These are phyloP conservation scores for Ctenopoma kingsleyae DNA, from an alignment of 2,797 vertebrate genomes.

Conservation along the genomic window DNA sequence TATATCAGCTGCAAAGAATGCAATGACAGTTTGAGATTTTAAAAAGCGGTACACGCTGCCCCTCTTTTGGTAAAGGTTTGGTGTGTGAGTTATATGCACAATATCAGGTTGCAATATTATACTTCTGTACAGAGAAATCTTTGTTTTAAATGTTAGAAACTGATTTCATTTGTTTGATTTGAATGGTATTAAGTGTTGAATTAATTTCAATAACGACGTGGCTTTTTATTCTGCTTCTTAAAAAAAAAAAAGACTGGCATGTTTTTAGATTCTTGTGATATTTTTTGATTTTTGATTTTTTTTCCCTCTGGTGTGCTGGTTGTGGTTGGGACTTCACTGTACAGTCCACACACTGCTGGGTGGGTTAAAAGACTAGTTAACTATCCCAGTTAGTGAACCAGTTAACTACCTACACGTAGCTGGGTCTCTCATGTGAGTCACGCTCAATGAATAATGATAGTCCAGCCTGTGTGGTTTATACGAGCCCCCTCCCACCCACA, in stretches of 20 bases:
- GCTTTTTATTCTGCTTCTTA: slow-evolving; percentile 77
- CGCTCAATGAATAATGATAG: slow-evolving; percentile 71
- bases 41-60: slow-evolving; percentile 63
- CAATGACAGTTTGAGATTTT: slow-evolving; percentile 55
- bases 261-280: slow-evolving; percentile 76
- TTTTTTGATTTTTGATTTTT: slow-evolving; percentile 36
- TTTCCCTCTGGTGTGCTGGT: slow-evolving; percentile 55
- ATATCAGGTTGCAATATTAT: slow-evolving; percentile 90
- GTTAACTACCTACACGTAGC: slow-evolving; percentile 51
- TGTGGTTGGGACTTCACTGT: slow-evolving; percentile 74
- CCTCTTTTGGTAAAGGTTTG: slow-evolving; percentile 71
- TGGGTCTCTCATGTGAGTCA: slow-evolving; percentile 63
- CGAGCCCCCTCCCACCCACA: slow-evolving; percentile 63
- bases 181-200: slow-evolving; percentile 76
- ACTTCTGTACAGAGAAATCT: slow-evolving; percentile 81
- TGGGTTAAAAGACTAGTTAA: slow-evolving; percentile 56
- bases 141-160: slow-evolving; percentile 77
- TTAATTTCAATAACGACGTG: slow-evolving; percentile 76
- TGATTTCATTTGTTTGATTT: slow-evolving; percentile 79
- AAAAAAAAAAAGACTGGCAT: slow-evolving; percentile 73
- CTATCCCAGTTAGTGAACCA: slow-evolving; percentile 19
- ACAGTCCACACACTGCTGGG: slow-evolving; percentile 66
- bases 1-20: slow-evolving; percentile 65
- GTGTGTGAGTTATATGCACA: slow-evolving; percentile 86
- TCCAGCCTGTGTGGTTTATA: slow-evolving; percentile 69